Conservation (phyloP, 2,888 invertebrate genomes). For the Oeneis ivallda region DNA sequence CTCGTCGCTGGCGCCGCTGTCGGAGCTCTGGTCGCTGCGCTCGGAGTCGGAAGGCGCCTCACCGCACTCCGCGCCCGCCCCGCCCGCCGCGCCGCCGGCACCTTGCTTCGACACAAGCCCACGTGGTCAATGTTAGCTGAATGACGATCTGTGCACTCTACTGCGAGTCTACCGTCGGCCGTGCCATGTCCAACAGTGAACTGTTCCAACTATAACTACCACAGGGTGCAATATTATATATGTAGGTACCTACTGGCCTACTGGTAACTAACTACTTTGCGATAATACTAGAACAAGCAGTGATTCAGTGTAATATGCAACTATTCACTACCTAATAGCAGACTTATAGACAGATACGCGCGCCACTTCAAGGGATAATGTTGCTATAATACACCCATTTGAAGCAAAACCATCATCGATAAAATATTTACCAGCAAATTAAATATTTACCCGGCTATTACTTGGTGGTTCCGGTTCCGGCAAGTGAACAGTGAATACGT, state of each 20-base stretch:
- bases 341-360: too few relatives aligned
- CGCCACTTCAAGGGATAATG: too few relatives aligned
- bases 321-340: neutral
- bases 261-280: neutral
- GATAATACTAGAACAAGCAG: neutral
- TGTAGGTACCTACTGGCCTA: too few relatives aligned
- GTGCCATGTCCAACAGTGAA: neutral
- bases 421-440: too few relatives aligned
- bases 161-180: neutral
- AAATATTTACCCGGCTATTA: too few relatives aligned
- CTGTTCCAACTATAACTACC: too few relatives aligned
- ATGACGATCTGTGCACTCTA: neutral
- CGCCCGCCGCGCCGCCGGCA: constrained; percentile 54
- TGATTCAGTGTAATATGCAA: neutral
- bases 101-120: constrained; percentile 65
- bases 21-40: constrained; percentile 67
- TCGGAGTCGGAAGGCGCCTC: constrained; percentile 59
- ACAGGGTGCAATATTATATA: too few relatives aligned
- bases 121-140: neutral
- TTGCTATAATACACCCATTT: neutral
- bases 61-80: constrained; percentile 51
- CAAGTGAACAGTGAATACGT: too few relatives aligned
- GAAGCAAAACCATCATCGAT: too few relatives aligned
- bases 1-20: constrained; percentile 65
- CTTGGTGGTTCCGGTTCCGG: too few relatives aligned